Base-by-base conservation (phyloP, 1,140 invertebrate genomes). In the Meloidogyne hapla region DNA sequence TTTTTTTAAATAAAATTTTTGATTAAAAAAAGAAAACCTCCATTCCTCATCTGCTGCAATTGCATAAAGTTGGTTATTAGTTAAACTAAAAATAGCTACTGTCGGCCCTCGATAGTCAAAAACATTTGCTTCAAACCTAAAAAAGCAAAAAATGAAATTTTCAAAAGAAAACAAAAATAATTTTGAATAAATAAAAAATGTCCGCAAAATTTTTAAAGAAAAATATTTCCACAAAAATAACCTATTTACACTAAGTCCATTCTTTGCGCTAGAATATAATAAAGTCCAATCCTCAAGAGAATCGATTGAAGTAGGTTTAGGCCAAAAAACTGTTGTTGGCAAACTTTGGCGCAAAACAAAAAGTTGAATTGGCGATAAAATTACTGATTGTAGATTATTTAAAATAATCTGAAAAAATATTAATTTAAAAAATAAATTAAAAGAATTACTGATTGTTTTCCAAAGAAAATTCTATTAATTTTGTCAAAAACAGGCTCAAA, bases 41-140 rank as follows among this genome's bases (percentile, higher is more conserved):
- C 81, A 81, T 56, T 83, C 80, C 26, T 74, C 40, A 64, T 81
- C 76, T 26, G 66, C 45, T 23, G 77, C 73, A 40, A 81, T 68
- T 6, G 70, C 80, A 62, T 25, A 83, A 21, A 83, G 40, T 6
- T 83, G 61, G 5, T 38, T 40, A 61, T 72, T 62, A 25, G 2
- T 72, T 21, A 72, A 66, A 12, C 72, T 33, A 64, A 81, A 79
- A 61, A 83, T 83, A 4, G 74, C 64, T 13, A 83, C 66, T n/a
- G 75, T 74, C 13, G 80, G 69, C 15, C 76, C 62, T n/a, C 67
- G 56, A 38, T 81, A 81, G 13, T 72, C 65, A 62, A 81, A 81
- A 21, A 63, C 66, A 28, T 80, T 74, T 12, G 62, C 28, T 72
- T 81, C 80, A 62, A 82, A 80, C 13, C 79, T 67, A 75, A 38